Evolutionary conservation across 2,888 invertebrate genomes (phyloP).

Genomic region (Hymenopus coronatus): DNA sequence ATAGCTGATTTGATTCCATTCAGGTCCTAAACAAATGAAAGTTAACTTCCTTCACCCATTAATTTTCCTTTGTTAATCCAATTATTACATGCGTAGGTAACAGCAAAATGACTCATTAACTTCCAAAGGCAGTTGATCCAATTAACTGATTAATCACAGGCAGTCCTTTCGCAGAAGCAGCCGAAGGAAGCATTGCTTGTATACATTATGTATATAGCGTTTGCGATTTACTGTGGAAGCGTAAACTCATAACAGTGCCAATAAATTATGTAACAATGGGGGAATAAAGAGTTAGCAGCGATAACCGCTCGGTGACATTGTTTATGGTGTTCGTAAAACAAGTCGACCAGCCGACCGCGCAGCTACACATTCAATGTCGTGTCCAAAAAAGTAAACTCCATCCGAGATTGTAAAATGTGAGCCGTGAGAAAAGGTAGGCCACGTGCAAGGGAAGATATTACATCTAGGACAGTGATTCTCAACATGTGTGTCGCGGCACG

Average conservation of each 20-base stretch:
- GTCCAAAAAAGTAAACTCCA: background rate
- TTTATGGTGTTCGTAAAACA: background rate
- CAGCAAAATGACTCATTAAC: background rate
- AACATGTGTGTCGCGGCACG: too few relatives aligned
- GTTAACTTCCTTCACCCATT: background rate
- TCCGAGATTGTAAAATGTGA: background rate
- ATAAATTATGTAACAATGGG: background rate
- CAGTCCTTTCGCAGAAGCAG: background rate
- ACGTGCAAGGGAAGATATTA: background rate
- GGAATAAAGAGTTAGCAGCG: background rate
- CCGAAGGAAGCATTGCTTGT: background rate
- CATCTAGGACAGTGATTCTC: too few relatives aligned
- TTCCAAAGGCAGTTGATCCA: background rate
- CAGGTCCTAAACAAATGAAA: background rate
- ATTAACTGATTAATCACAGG: background rate
- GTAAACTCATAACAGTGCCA: background rate
- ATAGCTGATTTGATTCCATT: background rate
- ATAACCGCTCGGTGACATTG: background rate
- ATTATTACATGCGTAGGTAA: background rate
- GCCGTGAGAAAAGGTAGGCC: background rate
- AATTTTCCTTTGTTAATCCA: background rate
- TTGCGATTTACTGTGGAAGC: background rate
- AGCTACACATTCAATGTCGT: background rate
- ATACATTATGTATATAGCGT: background rate
- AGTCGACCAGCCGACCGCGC: background rate